A percentile compares a stretch with the other conserved stretches of the same genome.
Conservation (phyloP, 1,140 invertebrate species). For the Diuraphis noxia region DNA sequence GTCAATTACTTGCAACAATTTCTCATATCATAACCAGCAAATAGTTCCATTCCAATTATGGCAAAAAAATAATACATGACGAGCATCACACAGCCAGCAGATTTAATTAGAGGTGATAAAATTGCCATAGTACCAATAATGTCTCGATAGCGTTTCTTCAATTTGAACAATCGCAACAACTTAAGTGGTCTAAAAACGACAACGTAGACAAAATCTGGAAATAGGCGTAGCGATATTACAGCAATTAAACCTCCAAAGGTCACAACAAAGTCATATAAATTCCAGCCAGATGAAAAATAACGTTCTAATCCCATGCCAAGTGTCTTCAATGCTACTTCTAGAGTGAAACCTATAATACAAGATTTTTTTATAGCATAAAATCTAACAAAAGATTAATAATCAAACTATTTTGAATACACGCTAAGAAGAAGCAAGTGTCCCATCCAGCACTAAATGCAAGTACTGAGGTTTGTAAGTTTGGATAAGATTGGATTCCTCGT, state of each 20-base stretch:
- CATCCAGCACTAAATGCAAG: conserved; percentile 71
- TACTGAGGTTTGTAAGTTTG: conserved; percentile 64
- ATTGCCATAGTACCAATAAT: conserved; percentile 87
- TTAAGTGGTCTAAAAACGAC: conserved; percentile 74
- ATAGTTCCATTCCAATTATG: conserved; percentile 89
- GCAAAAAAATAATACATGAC: conserved; percentile 90
- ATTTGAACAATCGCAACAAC: conserved; percentile 71
- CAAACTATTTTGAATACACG: conserved; percentile 65
- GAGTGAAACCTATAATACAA: conserved; percentile 70
- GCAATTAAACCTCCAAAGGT: conserved; percentile 72
- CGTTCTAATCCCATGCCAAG: conserved; percentile 71
- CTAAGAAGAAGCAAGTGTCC: conserved; percentile 74
- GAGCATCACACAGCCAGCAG: conserved; percentile 79
- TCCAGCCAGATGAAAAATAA: conserved; percentile 84
- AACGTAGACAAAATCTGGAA: conserved; percentile 72
- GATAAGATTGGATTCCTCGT: conserved; percentile 62
- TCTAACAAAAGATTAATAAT: neutral
- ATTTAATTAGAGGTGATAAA: conserved; percentile 70
- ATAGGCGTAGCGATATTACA: conserved; percentile 68
- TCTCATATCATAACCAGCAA: conserved; percentile 73
- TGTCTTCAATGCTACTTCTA: conserved; percentile 76
- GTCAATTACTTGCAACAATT: conserved; percentile 81
- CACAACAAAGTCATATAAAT: conserved; percentile 80
- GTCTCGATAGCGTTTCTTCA: conserved; percentile 85
- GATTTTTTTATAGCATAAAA: conserved; percentile 9